phyloP scores from a whole-genome alignment of 2,113 vertebrate species.

The Enhydra lutris region DNA sequence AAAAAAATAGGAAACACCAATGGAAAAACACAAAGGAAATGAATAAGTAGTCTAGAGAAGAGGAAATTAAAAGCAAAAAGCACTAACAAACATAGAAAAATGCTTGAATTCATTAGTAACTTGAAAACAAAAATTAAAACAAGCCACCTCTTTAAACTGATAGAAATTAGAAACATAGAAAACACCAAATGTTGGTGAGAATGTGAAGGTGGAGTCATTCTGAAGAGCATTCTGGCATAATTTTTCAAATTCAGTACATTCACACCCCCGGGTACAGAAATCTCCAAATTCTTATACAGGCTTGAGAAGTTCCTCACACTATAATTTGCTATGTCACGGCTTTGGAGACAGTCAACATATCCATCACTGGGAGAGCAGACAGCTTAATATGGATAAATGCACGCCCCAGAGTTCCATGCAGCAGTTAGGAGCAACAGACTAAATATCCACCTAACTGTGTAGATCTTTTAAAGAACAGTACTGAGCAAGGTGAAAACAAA shows the following conservation, averaged over 20 bases:
- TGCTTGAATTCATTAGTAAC: background rate
- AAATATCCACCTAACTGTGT: background rate
- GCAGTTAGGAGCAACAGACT: background rate
- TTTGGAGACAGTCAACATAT: background rate
- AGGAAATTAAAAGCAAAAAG: background rate
- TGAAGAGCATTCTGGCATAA: background rate
- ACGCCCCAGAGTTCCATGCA: background rate
- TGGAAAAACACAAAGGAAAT: background rate
- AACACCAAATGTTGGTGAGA: background rate
- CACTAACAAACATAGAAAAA: background rate
- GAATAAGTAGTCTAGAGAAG: background rate
- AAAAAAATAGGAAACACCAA: background rate
- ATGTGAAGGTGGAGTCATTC: background rate
- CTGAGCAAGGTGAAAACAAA: background rate
- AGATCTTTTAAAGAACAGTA: background rate
- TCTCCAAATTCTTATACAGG: background rate
- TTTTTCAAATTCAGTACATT: background rate
- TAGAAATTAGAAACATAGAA: background rate
- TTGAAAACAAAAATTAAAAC: constrained; percentile 1
- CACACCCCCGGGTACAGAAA: background rate
- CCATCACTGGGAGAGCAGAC: background rate
- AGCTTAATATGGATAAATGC: background rate
- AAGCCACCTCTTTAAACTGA: background rate
- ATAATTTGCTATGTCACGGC: background rate
- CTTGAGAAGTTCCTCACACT: background rate